Conservation (phyloP, 2,888 invertebrate genomes). For the Hedya salicella region DNA sequence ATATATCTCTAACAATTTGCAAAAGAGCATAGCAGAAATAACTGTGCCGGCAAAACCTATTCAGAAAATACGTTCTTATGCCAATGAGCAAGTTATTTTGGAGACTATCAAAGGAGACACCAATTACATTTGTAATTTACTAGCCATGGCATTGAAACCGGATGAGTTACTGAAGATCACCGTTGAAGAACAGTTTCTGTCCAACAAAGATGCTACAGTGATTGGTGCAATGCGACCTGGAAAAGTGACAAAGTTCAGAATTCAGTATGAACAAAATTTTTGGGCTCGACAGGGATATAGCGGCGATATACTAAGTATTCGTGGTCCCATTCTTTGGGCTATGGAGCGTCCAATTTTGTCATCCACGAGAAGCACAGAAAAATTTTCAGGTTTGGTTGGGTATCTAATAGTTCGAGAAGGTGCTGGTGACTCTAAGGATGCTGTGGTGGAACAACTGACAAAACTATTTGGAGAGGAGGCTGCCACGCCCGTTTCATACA, state of each 20-base stretch:
- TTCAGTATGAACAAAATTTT: constrained; percentile 72
- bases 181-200: constrained; percentile 65
- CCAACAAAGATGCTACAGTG: constrained; percentile 55
- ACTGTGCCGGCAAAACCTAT: constrained; percentile 64
- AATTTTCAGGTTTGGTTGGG: constrained; percentile 65
- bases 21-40: constrained; percentile 69
- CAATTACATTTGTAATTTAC: constrained; percentile 70
- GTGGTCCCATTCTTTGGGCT: constrained; percentile 79
- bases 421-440: constrained; percentile 53
- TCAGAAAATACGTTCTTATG: constrained; percentile 66
- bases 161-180: constrained; percentile 69
- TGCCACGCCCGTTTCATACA: constrained; percentile 63
- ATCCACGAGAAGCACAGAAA: constrained; percentile 61
- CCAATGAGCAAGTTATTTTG: constrained; percentile 69
- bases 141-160: constrained; percentile 77
- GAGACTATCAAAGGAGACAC: constrained; percentile 72
- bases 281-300: constrained; percentile 73
- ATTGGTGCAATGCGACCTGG: constrained; percentile 61
- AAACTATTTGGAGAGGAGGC: constrained; percentile 72
- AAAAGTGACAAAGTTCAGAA: constrained; percentile 63
- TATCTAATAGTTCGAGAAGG: constrained; percentile 61
- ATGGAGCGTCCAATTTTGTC: constrained; percentile 71
- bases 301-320: constrained; percentile 76
- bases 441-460: constrained; percentile 69
- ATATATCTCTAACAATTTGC: constrained; percentile 63